Base-by-base conservation (phyloP, 2,888 invertebrate genomes). In the Schizaphis graminum region DNA sequence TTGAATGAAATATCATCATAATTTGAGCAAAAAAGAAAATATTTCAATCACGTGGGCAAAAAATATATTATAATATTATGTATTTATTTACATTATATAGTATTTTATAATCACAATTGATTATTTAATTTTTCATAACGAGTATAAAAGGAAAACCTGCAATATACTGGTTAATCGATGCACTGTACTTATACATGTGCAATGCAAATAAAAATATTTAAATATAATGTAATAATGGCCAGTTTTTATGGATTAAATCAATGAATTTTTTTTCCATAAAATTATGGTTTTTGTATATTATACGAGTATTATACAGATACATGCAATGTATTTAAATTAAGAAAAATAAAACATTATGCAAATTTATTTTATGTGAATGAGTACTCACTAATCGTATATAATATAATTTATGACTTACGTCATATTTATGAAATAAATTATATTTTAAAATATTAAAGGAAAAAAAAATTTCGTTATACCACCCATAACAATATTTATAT, bases 181-280 rank as follows among this genome's bases (percentile, higher is more conserved):
- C 35, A 35, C 53, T 35, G 21, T 35, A 77, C 35, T 21, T 21
- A 21, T 67, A 16, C n/a, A n/a, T 21, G 11, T 11, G n/a, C 13
- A 35, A 77, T 77, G 35, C 77, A 77, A 77, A 77, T 77, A 35
- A 77, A 77, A 77, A 77, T 35, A 77, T 77, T 87, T 87, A 49
- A 49, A 16, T 49, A 49, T 87, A n/a, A 49, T n/a, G 21, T 49
- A n/a, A 87, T 87, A 35, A 35, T 35, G 77, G 8, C 21, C 77
- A 21, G 35, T 77, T 77, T 77, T 77, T 77, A 77, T 77, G 77
- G 77, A 77, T 35, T 35, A 35, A 35, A 35, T 35, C 21, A 21
- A 77, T 35, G 35, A 21, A 77, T 77, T 77, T 77, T 77, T 67
- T 77, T 77, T 21, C 35, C 35, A 2, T 8, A 41, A 35, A 41